Evolutionary conservation across 2,888 invertebrate species (phyloP).

Genomic region (Metopia argyrocephala): DNA sequence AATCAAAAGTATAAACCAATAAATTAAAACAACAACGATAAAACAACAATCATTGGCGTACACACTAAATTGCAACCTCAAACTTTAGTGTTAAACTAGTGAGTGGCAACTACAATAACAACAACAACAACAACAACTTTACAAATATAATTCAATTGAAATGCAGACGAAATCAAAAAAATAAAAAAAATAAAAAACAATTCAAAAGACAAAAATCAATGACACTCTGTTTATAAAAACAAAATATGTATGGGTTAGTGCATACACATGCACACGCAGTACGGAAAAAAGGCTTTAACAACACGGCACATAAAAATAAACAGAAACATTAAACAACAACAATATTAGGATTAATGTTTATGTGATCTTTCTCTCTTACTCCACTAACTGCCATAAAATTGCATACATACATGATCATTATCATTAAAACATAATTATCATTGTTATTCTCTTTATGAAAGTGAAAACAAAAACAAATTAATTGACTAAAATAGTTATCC

Average conservation of each 20-base stretch:
- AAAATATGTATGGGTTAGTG: neutral
- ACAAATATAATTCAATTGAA: constrained; percentile 42
- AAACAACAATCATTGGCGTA: constrained; percentile 25
- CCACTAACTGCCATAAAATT: no score
- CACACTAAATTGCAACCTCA: constrained; percentile 11
- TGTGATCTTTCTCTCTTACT: no score
- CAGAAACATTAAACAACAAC: no score
- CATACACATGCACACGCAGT: neutral
- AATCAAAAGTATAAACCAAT: neutral
- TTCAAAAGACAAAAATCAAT: constrained; percentile 41
- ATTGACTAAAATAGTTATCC: no score
- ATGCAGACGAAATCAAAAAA: constrained; percentile 32
- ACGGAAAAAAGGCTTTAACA: neutral
- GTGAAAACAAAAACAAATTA: constrained; percentile 35
- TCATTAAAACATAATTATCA: neutral
- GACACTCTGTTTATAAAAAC: constrained; percentile 36
- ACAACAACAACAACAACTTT: constrained; percentile 6
- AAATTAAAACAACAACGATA: neutral
- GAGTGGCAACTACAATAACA: constrained; percentile 44
- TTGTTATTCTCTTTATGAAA: constrained; percentile 47
- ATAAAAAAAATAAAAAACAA: neutral
- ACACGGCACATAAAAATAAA: no score
- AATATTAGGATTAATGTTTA: no score
- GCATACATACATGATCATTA: constrained; percentile 10
- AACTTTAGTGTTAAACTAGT: constrained; percentile 44